Conservation (phyloP, 2,797 vertebrate species). For the Acipenser oxyrinchus region DNA sequence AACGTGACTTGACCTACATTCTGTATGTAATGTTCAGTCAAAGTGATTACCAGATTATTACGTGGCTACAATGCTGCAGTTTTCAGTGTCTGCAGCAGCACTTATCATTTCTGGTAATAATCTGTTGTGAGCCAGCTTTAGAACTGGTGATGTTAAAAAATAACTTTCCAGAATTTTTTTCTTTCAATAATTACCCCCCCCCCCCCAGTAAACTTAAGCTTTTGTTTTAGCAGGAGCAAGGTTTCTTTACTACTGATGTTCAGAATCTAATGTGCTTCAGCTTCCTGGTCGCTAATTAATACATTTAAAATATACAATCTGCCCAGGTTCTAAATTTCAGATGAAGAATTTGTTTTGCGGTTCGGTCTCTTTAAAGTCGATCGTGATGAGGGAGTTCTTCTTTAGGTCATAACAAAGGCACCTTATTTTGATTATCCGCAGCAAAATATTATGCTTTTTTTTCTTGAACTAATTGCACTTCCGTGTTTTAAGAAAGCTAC, state of each 20-base stretch:
- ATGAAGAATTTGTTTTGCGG: constrained; percentile 20
- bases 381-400: constrained; percentile 57
- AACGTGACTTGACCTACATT: too few relatives aligned
- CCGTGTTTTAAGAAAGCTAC: constrained; percentile 35
- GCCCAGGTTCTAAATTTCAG: constrained; percentile 10
- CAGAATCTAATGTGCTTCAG: constrained; percentile 35
- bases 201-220: too few relatives aligned
- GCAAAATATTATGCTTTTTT: constrained; percentile 33
- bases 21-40: too few relatives aligned
- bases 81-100: too few relatives aligned
- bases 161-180: too few relatives aligned
- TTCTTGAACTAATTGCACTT: constrained; percentile 40
- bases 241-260: constrained; percentile 26
- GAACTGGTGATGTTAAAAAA: too few relatives aligned
- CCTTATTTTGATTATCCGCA: constrained; percentile 55
- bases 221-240: constrained; percentile 2
- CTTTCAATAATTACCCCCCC: too few relatives aligned
- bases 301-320: constrained; percentile 27
- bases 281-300: constrained; percentile 47
- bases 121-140: too few relatives aligned
- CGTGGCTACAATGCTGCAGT: too few relatives aligned
- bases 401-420: constrained; percentile 53
- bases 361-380: constrained; percentile 33
- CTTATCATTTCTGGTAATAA: too few relatives aligned
- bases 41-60: too few relatives aligned